phyloP scores from a whole-genome alignment of 2,888 invertebrate genomes.

The Dendrolimus houi region DNA sequence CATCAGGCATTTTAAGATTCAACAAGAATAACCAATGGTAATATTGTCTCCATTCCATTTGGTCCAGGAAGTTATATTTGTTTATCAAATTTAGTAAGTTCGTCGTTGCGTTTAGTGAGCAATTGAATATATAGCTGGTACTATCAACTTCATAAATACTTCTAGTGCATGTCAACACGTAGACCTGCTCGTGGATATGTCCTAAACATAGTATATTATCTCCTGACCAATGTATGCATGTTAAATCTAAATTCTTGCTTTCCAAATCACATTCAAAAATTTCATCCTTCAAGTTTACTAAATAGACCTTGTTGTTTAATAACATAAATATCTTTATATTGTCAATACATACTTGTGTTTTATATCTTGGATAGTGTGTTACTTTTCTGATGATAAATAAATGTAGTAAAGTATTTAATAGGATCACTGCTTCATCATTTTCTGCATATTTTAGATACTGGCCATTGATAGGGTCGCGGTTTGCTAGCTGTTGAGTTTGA shows the following conservation, averaged over 20 bases:
- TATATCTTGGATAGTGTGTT: slow-evolving; percentile 9
- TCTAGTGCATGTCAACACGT: slow-evolving; percentile 35
- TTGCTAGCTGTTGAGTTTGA: slow-evolving; percentile 25
- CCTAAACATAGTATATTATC: slow-evolving; percentile 36
- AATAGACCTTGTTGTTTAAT: slow-evolving; percentile 27
- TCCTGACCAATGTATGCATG: no score
- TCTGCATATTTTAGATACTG: slow-evolving; percentile 40
- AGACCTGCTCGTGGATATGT: slow-evolving; percentile 20
- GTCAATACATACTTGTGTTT: slow-evolving; percentile 23
- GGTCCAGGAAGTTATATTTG: slow-evolving; percentile 43
- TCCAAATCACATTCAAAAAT: slow-evolving; percentile 28
- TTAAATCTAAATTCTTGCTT: slow-evolving; percentile 11
- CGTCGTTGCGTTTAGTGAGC: slow-evolving; percentile 19
- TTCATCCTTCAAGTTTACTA: slow-evolving; percentile 32
- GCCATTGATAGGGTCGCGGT: slow-evolving; percentile 26
- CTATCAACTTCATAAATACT: slow-evolving; percentile 30
- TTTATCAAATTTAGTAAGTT: slow-evolving; percentile 31
- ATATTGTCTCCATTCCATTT: slow-evolving; percentile 47
- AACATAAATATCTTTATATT: slow-evolving; percentile 38
- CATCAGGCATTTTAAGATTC: slow-evolving; percentile 32
- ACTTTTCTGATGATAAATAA: slow-evolving; percentile 33
- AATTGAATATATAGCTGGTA: slow-evolving; percentile 17
- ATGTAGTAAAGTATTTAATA: slow-evolving; percentile 27
- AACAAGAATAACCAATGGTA: slow-evolving; percentile 44
- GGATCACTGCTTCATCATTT: slow-evolving; percentile 28